Percentiles rank a stretch among this genome's conserved stretches.
Conservation (phyloP, 1,140 invertebrate species). For the Chionoecetes opilio region DNA sequence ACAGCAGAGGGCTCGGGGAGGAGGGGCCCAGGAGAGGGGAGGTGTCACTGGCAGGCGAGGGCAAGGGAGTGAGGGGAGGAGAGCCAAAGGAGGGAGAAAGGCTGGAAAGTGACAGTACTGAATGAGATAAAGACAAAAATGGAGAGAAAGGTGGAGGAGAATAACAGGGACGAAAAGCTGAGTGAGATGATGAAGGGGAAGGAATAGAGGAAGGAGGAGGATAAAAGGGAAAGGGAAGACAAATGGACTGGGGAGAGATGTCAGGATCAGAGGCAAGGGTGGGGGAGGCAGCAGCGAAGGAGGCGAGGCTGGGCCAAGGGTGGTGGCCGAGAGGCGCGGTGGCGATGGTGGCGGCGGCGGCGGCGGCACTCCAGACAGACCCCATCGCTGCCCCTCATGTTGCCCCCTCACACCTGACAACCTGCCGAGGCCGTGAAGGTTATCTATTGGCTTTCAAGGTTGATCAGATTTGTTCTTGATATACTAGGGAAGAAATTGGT, state of each 20-base stretch:
- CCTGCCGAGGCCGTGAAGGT: slow-evolving; percentile 13
- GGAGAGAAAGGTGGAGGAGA: background rate
- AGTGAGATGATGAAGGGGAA: background rate
- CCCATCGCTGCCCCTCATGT: slow-evolving; percentile 23
- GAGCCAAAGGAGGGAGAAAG: background rate
- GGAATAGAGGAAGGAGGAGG: background rate
- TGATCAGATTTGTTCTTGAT: background rate
- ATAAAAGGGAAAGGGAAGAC: background rate
- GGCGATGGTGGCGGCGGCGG: background rate
- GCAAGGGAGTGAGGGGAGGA: background rate
- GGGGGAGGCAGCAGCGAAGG: background rate
- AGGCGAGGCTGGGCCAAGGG: background rate
- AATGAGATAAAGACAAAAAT: background rate
- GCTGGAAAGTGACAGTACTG: background rate
- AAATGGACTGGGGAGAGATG: background rate
- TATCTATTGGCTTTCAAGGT: background rate
- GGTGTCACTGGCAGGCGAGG: background rate
- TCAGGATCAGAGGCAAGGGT: background rate
- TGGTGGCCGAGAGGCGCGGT: background rate
- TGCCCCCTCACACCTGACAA: background rate
- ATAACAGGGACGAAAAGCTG: background rate
- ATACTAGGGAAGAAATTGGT: background rate
- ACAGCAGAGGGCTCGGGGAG: slow-evolving; percentile 12
- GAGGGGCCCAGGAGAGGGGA: background rate
- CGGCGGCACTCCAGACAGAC: background rate